phyloP scores from a whole-genome alignment of 2,888 invertebrate genomes.

The Geophilus truncorum region DNA sequence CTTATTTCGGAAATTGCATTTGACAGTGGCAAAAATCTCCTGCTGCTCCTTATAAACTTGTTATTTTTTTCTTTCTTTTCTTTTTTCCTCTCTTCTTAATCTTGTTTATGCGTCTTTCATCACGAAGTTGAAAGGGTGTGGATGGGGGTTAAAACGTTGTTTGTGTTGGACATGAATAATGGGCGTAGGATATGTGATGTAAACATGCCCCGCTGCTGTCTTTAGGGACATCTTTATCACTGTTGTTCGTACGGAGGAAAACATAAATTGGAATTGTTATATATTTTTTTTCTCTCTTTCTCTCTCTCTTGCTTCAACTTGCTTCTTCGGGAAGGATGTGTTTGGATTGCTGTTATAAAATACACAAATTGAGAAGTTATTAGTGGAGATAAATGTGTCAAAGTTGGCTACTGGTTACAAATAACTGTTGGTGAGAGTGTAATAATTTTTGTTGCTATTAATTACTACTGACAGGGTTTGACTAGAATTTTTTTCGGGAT shows the following conservation, averaged over 20 bases:
- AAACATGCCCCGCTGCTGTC: conserved; percentile 20
- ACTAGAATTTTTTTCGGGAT: no score
- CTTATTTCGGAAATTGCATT: conserved; percentile 3
- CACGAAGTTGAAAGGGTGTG: conserved; percentile 1
- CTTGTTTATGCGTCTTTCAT: conserved; percentile 2
- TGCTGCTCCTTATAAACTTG: neutral
- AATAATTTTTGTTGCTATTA: no score
- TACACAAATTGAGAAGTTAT: no score
- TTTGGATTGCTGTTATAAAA: neutral
- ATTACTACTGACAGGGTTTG: no score
- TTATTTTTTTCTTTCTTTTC: neutral
- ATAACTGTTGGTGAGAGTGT: no score
- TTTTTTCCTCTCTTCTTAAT: neutral
- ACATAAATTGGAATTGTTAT: neutral
- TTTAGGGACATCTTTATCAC: conserved; percentile 20
- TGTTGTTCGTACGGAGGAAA: neutral
- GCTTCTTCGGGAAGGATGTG: neutral
- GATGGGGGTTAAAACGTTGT: conserved; percentile 6
- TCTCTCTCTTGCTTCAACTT: neutral
- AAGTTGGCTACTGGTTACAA: no score
- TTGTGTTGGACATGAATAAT: conserved; percentile 1
- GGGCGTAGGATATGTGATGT: neutral
- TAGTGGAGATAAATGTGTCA: no score
- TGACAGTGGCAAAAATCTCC: conserved; percentile 7
- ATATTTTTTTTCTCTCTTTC: neutral